A percentile compares a stretch with the other conserved stretches of the same genome.
Evolutionary conservation across 2,888 invertebrate species (phyloP).

Genomic region (Dorcus parallelipipedus): DNA sequence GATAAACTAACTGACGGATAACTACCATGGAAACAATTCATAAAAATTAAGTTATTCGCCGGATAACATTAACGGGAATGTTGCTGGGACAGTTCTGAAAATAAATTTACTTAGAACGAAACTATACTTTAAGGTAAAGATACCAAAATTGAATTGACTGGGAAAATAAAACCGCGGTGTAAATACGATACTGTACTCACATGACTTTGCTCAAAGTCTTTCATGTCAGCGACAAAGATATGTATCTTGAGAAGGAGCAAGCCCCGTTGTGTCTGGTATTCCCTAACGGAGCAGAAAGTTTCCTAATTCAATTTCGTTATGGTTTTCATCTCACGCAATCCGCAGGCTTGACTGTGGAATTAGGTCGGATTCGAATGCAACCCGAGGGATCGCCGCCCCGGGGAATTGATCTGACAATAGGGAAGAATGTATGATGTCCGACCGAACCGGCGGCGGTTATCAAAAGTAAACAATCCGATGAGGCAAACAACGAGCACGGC

Average conservation of each 20-base stretch:
- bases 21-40: too few species aligned
- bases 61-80: too few species aligned
- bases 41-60: too few species aligned
- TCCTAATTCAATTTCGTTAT: constrained; percentile 37
- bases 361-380: constrained; percentile 28
- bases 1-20: too few species aligned
- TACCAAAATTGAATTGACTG: too few species aligned
- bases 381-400: constrained; percentile 21
- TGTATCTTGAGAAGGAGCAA: constrained; percentile 18
- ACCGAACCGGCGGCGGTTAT: constrained; percentile 17
- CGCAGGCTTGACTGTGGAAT: constrained; percentile 31
- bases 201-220: too few species aligned
- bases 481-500: neutral
- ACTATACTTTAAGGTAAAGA: too few species aligned
- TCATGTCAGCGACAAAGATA: constrained; percentile 9
- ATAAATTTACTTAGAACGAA: too few species aligned
- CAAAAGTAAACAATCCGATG: constrained; percentile 16
- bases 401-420: constrained; percentile 32
- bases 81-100: too few species aligned
- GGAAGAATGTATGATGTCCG: constrained; percentile 24
- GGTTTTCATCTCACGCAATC: constrained; percentile 37
- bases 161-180: too few species aligned
- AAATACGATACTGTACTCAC: too few species aligned
- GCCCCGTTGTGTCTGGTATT: constrained; percentile 23
- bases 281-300: constrained; percentile 34